These are phyloP conservation scores for Hydroisotoma schaefferi DNA, from an alignment of 2,888 invertebrate genomes.

Conservation along the genomic window DNA sequence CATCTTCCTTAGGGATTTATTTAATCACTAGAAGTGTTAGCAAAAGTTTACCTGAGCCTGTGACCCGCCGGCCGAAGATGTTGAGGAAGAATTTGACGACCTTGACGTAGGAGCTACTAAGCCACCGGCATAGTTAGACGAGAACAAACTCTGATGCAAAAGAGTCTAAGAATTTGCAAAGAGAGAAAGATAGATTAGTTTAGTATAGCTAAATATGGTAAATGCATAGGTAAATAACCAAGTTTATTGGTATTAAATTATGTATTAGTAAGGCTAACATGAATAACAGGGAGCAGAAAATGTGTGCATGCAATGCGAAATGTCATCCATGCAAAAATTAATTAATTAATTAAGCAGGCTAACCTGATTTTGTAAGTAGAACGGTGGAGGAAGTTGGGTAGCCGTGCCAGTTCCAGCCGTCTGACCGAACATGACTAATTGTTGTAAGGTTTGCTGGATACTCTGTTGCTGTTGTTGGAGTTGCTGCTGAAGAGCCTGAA, in stretches of 20 bases:
- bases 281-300: too few species aligned
- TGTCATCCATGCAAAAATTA: too few species aligned
- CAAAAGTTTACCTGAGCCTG: slow-evolving; percentile 22
- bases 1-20: background rate
- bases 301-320: too few species aligned
- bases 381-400: slow-evolving; percentile 59
- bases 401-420: slow-evolving; percentile 53
- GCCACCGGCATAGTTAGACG: slow-evolving; percentile 32
- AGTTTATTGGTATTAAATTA: too few species aligned
- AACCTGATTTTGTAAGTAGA: slow-evolving; percentile 74
- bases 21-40: background rate
- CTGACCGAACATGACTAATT: slow-evolving; percentile 63
- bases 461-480: slow-evolving; percentile 64
- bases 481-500: slow-evolving; percentile 59
- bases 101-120: slow-evolving; percentile 27
- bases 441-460: slow-evolving; percentile 63
- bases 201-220: too few species aligned
- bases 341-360: too few species aligned
- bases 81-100: slow-evolving; percentile 16
- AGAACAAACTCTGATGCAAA: slow-evolving; percentile 31
- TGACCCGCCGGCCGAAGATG: slow-evolving; percentile 14
- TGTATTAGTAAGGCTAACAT: too few species aligned
- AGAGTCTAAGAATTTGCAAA: slow-evolving; percentile 15
- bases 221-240: too few species aligned
- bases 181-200: background rate